Evolutionary conservation across 2,888 invertebrate genomes (phyloP), one percentile per base, ranked within the genome.

Genomic region (Nemotelus pantherinus): DNA sequence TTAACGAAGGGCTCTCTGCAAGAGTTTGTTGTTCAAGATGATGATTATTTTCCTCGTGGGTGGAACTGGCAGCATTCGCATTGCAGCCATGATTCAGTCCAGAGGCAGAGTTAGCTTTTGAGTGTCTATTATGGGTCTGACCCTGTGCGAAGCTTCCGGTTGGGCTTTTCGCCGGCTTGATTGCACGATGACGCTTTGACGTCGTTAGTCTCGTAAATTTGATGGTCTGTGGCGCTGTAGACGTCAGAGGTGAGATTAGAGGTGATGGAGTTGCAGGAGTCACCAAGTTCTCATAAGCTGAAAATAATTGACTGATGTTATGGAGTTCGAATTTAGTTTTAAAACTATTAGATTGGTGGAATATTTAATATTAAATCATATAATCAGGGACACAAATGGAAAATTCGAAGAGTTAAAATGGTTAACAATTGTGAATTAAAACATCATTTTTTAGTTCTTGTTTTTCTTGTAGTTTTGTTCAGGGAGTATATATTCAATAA

Each of bases 251-350:
- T 50, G 74, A 53, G n/a, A 63, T 3, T 7, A 64, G 2, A 3
- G 82, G 81, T 43, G 82, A 79, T 50, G 82, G 81, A 43, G 81
- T 79, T 53, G 82, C 81, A n/a, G 81, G 80, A 0, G 80, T 82
- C 25, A 81, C 81, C 79, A 81, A 64, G 53, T 79, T 81, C 80
- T 82, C 81, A 82, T 81, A 82, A 81, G 80, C 82, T 82, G 58
- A 65, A 68, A 47, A 75, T 77, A 43, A 68, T 68, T 68, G 77
- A 79, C 79, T 74, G 77, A 71, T 25, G 25, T 25, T 25, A 25
- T 25, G 25, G 25, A 25, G 25, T 25, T 25, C 25, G 25, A 25
- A 25, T 25, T 25, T 25, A 25, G 25, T 25, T 25, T 25, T 25
- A 25, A 25, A 25, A 25, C 25, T 25, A 25, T 77, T 79, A 80